These are phyloP conservation scores for Lysiphlebus fabarum DNA, from an alignment of 1,140 invertebrate species.

Conservation along the genomic window DNA sequence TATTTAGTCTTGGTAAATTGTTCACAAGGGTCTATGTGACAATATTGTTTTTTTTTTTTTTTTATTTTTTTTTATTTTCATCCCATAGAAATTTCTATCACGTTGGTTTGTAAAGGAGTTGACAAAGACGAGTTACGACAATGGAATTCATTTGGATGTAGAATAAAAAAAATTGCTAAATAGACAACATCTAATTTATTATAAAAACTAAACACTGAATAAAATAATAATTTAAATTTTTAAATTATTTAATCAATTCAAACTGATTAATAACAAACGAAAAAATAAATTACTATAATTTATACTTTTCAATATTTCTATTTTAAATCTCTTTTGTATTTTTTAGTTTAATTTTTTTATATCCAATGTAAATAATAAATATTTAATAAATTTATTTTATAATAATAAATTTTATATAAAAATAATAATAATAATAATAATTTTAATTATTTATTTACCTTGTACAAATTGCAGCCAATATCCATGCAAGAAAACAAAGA, in stretches of 20 bases:
- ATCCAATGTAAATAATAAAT: too few relatives aligned
- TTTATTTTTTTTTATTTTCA: background rate
- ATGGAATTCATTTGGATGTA: background rate
- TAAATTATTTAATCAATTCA: too few relatives aligned
- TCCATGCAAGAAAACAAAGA: constrained; percentile 82
- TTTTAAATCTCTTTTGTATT: too few relatives aligned
- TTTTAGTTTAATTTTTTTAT: too few relatives aligned
- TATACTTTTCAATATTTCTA: background rate
- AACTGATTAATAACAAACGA: too few relatives aligned
- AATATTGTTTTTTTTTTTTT: too few relatives aligned
- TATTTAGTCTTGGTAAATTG: too few relatives aligned
- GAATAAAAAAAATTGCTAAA: background rate
- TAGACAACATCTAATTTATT: constrained; percentile 8
- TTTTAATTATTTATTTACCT: constrained; percentile 60
- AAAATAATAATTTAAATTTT: too few relatives aligned
- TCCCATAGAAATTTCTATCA: constrained; percentile 18
- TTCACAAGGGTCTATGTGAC: too few relatives aligned
- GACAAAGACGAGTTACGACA: constrained; percentile 23
- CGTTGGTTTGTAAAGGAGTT: constrained; percentile 14
- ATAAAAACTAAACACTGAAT: background rate
- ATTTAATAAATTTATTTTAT: background rate
- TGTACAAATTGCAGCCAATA: constrained; percentile 77
- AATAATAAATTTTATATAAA: constrained; percentile 7
- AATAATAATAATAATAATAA: background rate
- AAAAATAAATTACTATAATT: too few relatives aligned